Percentiles rank a stretch among this genome's conserved stretches.
phyloP scores from a whole-genome alignment of 1,140 invertebrate species.

The Zaprionus ornatus region DNA sequence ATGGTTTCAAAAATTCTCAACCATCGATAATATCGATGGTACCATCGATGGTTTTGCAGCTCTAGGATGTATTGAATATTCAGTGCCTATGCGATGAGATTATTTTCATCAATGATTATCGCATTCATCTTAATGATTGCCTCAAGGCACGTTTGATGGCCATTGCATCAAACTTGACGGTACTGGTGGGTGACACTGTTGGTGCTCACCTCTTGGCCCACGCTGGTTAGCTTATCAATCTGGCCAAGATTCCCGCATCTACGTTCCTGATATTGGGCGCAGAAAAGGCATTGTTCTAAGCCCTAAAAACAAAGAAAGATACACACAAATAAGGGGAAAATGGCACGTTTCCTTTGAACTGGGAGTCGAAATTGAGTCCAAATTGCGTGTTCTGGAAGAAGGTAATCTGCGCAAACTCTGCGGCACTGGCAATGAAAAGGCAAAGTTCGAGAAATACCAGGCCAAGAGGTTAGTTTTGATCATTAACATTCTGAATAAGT shows the following conservation, averaged over 20 bases:
- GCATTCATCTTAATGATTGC: conserved; percentile 94
- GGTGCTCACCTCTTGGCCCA: conserved; percentile 98
- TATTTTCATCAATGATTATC: conserved; percentile 94
- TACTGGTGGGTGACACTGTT: conserved; percentile 97
- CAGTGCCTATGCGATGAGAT: conserved; percentile 96
- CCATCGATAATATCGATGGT: no score
- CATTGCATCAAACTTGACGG: conserved; percentile 98
- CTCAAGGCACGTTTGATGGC: conserved; percentile 98
- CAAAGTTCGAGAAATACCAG: conserved; percentile 96
- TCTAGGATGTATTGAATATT: conserved; percentile 96
- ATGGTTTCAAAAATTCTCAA: no score
- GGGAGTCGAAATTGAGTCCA: conserved; percentile 93
- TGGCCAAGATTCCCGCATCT: conserved; percentile 99
- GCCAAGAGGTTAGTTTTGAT: conserved; percentile 87
- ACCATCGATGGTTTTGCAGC: no score
- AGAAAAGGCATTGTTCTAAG: conserved; percentile 98
- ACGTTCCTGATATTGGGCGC: conserved; percentile 99
- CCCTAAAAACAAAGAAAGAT: conserved; percentile 98
- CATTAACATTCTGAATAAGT: conserved; percentile 7
- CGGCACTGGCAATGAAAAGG: conserved; percentile 93
- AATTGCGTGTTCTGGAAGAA: conserved; percentile 92
- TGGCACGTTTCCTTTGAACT: conserved; percentile 95
- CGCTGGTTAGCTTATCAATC: conserved; percentile 96
- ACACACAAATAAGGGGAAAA: conserved; percentile 98
- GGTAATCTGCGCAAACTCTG: conserved; percentile 92